phyloP scores from a whole-genome alignment of 2,888 invertebrate genomes.

The Lapara coniferarum region DNA sequence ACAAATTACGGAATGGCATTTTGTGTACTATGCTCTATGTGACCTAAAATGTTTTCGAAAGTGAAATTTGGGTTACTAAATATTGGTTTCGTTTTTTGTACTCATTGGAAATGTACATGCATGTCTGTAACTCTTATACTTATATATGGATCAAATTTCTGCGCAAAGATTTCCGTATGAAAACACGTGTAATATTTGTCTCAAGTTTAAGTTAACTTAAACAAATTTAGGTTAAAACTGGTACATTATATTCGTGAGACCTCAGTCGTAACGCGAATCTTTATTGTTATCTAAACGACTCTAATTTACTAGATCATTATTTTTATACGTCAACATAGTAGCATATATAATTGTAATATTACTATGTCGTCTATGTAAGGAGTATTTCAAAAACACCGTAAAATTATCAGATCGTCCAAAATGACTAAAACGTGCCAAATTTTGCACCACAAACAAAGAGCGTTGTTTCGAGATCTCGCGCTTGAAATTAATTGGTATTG shows the following conservation, averaged over 20 bases:
- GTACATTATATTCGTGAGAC: constrained; percentile 20
- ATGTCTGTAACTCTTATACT: neutral
- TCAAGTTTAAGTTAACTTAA: neutral
- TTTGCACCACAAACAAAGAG: constrained; percentile 64
- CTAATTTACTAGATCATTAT: constrained; percentile 13
- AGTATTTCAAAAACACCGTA: constrained; percentile 31
- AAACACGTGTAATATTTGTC: neutral
- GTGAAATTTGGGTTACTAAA: constrained; percentile 10
- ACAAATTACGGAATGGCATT: constrained; percentile 12
- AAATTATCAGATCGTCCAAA: constrained; percentile 42
- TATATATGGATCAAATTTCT: neutral
- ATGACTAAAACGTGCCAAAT: constrained; percentile 71
- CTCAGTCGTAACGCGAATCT: constrained; percentile 12
- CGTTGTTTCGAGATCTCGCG: constrained; percentile 55
- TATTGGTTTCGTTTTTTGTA: neutral
- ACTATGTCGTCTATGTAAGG: neutral
- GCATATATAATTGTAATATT: constrained; percentile 13
- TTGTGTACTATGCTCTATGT: neutral
- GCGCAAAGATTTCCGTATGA: neutral
- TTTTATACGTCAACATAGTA: constrained; percentile 11
- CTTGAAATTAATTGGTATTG: constrained; percentile 64
- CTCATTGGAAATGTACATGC: neutral
- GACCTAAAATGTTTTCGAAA: neutral
- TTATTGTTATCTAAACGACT: constrained; percentile 22
- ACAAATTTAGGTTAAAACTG: constrained; percentile 9